phyloP scores from a whole-genome alignment of 2,797 vertebrate genomes.

The Amblyopsis hoosieri region DNA sequence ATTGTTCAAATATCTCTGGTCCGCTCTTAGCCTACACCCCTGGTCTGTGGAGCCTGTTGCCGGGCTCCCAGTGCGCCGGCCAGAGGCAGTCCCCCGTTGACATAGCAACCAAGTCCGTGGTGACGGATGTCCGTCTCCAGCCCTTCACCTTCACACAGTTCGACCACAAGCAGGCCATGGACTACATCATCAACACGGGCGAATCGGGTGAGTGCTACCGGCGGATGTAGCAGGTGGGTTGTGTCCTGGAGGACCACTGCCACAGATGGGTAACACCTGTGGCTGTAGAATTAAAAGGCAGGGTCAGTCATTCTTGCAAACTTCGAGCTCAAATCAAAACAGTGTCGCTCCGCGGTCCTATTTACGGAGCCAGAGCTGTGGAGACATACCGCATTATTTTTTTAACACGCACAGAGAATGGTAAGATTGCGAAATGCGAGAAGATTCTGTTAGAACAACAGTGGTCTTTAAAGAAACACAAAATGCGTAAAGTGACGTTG shows the following conservation, averaged over 20 bases:
- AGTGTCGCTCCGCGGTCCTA: no score
- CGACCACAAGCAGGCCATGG: conserved; percentile 50
- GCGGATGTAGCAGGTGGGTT: no score
- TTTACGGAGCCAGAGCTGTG: no score
- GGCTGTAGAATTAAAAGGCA: no score
- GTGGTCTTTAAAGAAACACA: no score
- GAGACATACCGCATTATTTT: no score
- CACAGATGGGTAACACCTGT: not conserved
- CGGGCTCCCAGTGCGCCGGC: conserved; percentile 26
- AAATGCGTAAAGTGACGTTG: no score
- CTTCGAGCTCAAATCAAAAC: no score
- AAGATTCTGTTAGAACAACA: no score
- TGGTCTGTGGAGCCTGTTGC: conserved; percentile 39
- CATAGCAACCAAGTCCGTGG: conserved; percentile 11
- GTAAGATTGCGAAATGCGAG: no score
- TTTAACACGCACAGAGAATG: no score
- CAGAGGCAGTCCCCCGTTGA: conserved; percentile 63
- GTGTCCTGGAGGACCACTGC: not conserved
- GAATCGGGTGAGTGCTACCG: conserved; percentile 57
- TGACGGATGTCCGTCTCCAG: conserved; percentile 8
- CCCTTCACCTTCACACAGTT: conserved; percentile 50
- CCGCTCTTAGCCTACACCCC: conserved; percentile 23
- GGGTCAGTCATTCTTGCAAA: no score
- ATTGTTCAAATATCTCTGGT: not conserved
- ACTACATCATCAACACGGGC: conserved; percentile 59